Base-by-base conservation (phyloP, 2,888 invertebrate species). In the Tenthredo distinguenda region DNA sequence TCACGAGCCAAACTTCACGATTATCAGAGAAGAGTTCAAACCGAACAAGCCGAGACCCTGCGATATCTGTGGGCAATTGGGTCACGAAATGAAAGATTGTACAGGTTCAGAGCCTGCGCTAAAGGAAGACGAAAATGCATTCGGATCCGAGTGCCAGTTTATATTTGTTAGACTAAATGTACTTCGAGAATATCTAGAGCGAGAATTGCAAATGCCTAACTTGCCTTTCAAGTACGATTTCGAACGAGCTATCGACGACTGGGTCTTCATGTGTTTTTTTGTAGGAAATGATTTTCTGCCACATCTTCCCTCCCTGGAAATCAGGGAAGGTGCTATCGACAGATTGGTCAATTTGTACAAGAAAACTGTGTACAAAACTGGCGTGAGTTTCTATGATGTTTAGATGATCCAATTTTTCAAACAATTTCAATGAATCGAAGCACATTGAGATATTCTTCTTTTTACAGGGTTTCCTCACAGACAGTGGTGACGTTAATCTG, bases 201-300 rank as follows among this genome's bases (percentile, higher is more conserved):
- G 95, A 91, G 99, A 99, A 88, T 94, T 99, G 84, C 93, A 94
- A 89, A 99, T 99, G 98, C 97, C 97, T 0, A 97, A 98, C 93
- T 95, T 99, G 62, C 99, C 99, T 4, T 99, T 99, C 93, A 94
- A 96, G 81, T 99, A 98, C 93, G 98, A 99, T 92, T 98, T 99
- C 93, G 99, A 99, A 91, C 94, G 99, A 85, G 98, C 97, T 0
- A 93, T 99, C 21, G 99, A 99, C 92, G 99, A 99, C 94, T 99
- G 99, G 99, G 99, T 97, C 6, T 96, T 96, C 91, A 99, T 99
- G 98, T 99, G 99, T 93, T 99, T 99, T 95, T 99, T 99, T 94
- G 99, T 99, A 83, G 99, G 99, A 77, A 99, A 99, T 92, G 99
- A 99, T 94, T 99, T 99, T 93, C 94, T 99, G 90, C 99, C 99